Conservation (phyloP, 2,888 invertebrate genomes). For the Ophonus ardosiacus region DNA sequence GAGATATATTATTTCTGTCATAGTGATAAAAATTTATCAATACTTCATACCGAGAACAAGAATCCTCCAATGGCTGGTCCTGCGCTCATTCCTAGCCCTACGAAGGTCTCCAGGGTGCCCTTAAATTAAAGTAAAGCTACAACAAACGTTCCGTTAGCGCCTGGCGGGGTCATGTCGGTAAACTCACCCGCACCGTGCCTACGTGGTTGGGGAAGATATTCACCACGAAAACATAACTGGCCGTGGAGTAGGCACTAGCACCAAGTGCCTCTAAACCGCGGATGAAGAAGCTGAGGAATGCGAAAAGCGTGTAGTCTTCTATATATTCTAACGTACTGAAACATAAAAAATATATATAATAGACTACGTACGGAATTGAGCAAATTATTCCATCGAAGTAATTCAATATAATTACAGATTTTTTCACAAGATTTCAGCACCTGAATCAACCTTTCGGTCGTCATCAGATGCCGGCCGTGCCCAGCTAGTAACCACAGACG, state of each 20-base stretch:
- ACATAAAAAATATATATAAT: constrained; percentile 64
- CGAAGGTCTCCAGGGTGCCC: constrained; percentile 88
- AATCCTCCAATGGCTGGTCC: constrained; percentile 89
- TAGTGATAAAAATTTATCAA: constrained; percentile 6
- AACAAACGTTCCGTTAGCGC: constrained; percentile 5
- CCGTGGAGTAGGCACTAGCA: constrained; percentile 86
- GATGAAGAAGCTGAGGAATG: constrained; percentile 83
- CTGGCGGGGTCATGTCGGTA: not conserved
- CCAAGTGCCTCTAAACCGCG: constrained; percentile 86
- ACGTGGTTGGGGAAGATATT: constrained; percentile 86
- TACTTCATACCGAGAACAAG: constrained; percentile 82
- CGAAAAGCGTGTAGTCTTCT: constrained; percentile 80
- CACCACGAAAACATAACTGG: constrained; percentile 87
- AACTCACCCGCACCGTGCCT: constrained; percentile 82
- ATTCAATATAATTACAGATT: too few species aligned
- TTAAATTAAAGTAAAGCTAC: constrained; percentile 69
- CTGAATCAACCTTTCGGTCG: too few species aligned
- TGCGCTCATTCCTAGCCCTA: constrained; percentile 87
- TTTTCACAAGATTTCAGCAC: too few species aligned
- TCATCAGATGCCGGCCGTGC: too few species aligned
- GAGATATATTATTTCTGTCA: too few species aligned
- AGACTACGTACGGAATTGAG: too few species aligned
- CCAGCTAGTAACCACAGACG: too few species aligned
- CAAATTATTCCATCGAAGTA: too few species aligned
- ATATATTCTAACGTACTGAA: constrained; percentile 82